Conservation (phyloP, 2,888 invertebrate genomes). For the Hoplodrina ambigua region DNA sequence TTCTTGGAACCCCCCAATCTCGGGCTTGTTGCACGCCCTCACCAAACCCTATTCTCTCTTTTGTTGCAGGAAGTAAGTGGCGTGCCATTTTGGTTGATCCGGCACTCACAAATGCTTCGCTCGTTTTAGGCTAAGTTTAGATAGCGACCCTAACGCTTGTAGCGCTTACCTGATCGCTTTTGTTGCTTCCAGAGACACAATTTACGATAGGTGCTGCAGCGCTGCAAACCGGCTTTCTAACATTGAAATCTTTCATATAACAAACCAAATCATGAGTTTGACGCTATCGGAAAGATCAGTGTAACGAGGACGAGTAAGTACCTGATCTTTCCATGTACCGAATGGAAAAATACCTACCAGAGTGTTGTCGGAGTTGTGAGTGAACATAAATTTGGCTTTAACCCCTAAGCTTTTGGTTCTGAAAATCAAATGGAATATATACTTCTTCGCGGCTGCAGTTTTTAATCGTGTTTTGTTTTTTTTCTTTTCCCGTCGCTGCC, state of each 20-base stretch:
- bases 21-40: constrained; percentile 86
- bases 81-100: constrained; percentile 88
- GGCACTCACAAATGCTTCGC: constrained; percentile 86
- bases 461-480: constrained; percentile 80
- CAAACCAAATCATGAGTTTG: constrained; percentile 62
- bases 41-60: constrained; percentile 87
- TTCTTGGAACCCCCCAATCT: constrained; percentile 76
- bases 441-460: constrained; percentile 62
- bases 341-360: constrained; percentile 57
- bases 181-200: constrained; percentile 82
- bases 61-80: constrained; percentile 91
- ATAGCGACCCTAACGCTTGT: constrained; percentile 83
- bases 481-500: constrained; percentile 84
- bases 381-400: constrained; percentile 70
- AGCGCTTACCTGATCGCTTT: constrained; percentile 83
- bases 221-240: constrained; percentile 75
- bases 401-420: constrained; percentile 77
- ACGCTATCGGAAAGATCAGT: constrained; percentile 72
- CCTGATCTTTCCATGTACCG: constrained; percentile 72
- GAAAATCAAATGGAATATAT: constrained; percentile 66
- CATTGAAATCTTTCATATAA: constrained; percentile 74
- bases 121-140: constrained; percentile 86
- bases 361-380: constrained; percentile 61
- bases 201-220: constrained; percentile 72
- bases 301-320: constrained; percentile 72